Evolutionary conservation across 2,888 invertebrate genomes (phyloP).

Genomic region (Drosophila imparisetae): DNA sequence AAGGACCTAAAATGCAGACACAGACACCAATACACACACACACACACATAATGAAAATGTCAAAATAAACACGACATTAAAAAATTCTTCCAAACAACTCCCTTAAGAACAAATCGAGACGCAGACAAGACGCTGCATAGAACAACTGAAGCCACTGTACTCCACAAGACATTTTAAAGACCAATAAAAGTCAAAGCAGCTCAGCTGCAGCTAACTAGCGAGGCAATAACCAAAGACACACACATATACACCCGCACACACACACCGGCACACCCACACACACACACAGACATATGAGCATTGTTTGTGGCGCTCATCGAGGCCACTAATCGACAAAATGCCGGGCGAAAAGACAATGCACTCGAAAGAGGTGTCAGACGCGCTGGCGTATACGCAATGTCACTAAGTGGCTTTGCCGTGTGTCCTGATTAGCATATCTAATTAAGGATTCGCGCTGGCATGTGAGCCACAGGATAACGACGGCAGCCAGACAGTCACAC

Average conservation of each 20-base stretch:
- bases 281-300: constrained; percentile 16
- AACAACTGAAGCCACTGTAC: constrained; percentile 57
- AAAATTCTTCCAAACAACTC: constrained; percentile 43
- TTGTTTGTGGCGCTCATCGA: constrained; percentile 25
- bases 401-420: constrained; percentile 62
- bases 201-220: constrained; percentile 52
- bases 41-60: constrained; percentile 81
- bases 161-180: constrained; percentile 65
- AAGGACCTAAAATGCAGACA: constrained; percentile 36
- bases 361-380: constrained; percentile 61
- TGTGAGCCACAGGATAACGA: constrained; percentile 73
- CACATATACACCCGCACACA: background rate
- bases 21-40: constrained; percentile 40
- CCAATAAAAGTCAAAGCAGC: constrained; percentile 74
- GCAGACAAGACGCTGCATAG: constrained; percentile 29
- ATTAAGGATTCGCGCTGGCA: constrained; percentile 66
- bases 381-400: constrained; percentile 62
- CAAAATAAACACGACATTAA: constrained; percentile 82
- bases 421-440: constrained; percentile 80
- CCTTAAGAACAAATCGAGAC: constrained; percentile 4
- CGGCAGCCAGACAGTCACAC: constrained; percentile 62
- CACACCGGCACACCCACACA: background rate
- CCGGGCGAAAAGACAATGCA: constrained; percentile 36
- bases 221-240: constrained; percentile 45
- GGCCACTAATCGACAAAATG: constrained; percentile 37